A percentile compares a stretch with the other conserved stretches of the same genome.
phyloP scores from a whole-genome alignment of 2,888 invertebrate genomes.

The Polyommatus iphigenia region DNA sequence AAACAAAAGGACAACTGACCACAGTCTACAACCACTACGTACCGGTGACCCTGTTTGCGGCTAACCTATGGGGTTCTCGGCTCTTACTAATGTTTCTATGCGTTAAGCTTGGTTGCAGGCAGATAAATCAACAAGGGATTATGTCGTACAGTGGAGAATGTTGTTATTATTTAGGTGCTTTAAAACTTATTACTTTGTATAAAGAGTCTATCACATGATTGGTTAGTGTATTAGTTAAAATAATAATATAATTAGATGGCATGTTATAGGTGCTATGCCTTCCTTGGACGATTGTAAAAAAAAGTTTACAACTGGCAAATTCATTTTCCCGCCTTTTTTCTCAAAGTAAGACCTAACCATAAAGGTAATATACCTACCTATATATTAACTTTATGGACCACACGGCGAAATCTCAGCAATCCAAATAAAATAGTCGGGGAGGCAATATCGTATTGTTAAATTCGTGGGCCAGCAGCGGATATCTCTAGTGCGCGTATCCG shows the following conservation, averaged over 20 bases:
- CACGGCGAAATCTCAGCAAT: background rate
- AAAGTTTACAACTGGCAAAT: too few relatives aligned
- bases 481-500: constrained; percentile 53
- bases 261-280: too few relatives aligned
- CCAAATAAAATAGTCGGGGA: background rate
- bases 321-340: background rate
- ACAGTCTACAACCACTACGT: background rate
- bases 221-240: too few relatives aligned
- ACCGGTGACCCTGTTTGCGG: constrained; percentile 8
- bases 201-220: too few relatives aligned
- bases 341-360: background rate
- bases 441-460: constrained; percentile 39
- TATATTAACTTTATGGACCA: too few relatives aligned
- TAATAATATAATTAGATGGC: too few relatives aligned
- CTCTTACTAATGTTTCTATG: background rate
- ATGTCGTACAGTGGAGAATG: background rate
- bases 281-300: too few relatives aligned
- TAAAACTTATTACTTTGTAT: too few relatives aligned
- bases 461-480: constrained; percentile 49
- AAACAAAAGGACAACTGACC: constrained; percentile 8
- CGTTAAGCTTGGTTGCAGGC: background rate
- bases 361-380: too few relatives aligned
- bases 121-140: background rate
- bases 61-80: background rate
- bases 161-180: background rate